Percentiles rank a stretch among this genome's conserved stretches.
Conservation (phyloP, 2,888 invertebrate genomes). For the Teleogryllus oceanicus region DNA sequence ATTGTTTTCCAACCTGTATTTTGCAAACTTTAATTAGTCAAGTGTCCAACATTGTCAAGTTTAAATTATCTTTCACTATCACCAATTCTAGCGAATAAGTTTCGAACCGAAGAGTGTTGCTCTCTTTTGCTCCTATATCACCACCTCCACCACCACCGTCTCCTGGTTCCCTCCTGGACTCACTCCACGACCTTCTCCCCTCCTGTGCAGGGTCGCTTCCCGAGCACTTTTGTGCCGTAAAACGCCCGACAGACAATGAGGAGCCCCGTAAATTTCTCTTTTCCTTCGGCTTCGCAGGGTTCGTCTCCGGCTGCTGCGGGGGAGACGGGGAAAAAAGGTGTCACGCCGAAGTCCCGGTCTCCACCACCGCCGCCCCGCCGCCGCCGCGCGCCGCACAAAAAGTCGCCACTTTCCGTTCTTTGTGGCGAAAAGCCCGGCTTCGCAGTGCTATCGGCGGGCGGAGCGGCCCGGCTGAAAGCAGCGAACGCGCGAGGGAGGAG, state of each 20-base stretch:
- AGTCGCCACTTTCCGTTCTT: slow-evolving; percentile 5
- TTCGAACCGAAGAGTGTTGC: too few species aligned
- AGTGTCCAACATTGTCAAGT: too few species aligned
- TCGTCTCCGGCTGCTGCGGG: background rate
- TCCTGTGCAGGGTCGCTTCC: background rate
- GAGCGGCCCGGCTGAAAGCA: too few species aligned
- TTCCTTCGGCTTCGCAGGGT: background rate
- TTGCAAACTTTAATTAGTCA: too few species aligned
- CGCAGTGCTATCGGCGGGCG: background rate
- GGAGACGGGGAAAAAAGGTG: background rate
- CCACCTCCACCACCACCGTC: background rate
- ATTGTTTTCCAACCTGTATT: too few species aligned
- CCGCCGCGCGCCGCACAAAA: background rate
- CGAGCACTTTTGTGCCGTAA: slow-evolving; percentile 9
- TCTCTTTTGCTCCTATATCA: background rate
- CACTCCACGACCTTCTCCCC: background rate
- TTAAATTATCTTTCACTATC: too few species aligned
- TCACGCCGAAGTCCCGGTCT: background rate
- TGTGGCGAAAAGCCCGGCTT: slow-evolving; percentile 4
- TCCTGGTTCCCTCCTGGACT: background rate
- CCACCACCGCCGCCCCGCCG: background rate
- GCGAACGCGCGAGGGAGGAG: background rate
- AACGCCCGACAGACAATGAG: slow-evolving; percentile 18
- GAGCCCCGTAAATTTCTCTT: background rate
- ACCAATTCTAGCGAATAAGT: too few species aligned